Conservation (phyloP, 2,888 invertebrate species). For the Junonia oenone region DNA sequence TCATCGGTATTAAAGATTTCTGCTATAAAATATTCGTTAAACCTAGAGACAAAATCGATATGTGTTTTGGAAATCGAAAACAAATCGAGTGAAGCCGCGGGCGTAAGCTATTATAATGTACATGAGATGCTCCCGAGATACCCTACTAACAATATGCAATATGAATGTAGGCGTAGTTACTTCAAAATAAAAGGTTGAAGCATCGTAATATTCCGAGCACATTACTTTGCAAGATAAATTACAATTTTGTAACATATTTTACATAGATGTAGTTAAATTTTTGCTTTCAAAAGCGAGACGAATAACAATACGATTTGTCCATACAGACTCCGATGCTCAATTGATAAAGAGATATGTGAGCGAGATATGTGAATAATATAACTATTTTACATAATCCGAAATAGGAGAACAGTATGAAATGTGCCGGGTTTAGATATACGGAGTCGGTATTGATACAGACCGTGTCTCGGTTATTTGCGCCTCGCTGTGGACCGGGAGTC, state of each 20-base stretch:
- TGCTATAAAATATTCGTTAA: too few species aligned
- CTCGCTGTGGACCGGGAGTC: conserved; percentile 53
- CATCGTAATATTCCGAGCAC: neutral
- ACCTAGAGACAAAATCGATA: too few species aligned
- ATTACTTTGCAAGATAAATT: neutral
- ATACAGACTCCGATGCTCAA: conserved; percentile 3
- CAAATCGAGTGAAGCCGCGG: neutral
- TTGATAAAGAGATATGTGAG: conserved; percentile 10
- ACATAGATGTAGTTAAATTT: neutral
- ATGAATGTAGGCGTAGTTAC: neutral
- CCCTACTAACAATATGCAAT: neutral
- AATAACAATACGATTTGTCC: neutral
- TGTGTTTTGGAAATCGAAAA: too few species aligned
- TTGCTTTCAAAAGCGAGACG: neutral
- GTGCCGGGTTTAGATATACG: conserved; percentile 8
- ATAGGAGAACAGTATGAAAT: conserved; percentile 18
- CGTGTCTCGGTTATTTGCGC: conserved; percentile 53
- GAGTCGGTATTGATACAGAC: conserved; percentile 16
- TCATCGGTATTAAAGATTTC: too few species aligned
- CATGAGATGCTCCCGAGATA: neutral
- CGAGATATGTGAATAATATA: conserved; percentile 2
- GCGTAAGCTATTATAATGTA: neutral
- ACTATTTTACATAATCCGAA: conserved; percentile 21
- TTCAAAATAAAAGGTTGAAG: neutral
- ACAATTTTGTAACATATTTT: neutral